A percentile compares a stretch with the other conserved stretches of the same genome.
Evolutionary conservation across 2,797 vertebrate species (phyloP).

Genomic region (Tarsius wallacei): DNA sequence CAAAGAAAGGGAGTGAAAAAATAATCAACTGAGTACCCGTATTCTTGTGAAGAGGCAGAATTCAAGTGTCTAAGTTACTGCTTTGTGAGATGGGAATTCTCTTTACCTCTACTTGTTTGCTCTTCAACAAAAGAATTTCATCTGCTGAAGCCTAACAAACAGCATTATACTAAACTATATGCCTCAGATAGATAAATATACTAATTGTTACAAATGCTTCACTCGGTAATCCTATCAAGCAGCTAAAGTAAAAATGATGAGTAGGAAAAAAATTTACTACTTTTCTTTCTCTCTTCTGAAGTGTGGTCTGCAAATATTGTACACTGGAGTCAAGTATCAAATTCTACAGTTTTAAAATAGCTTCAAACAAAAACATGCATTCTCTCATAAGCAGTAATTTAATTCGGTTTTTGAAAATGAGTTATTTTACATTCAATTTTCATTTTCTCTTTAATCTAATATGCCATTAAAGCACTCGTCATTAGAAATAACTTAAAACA

Average conservation of each 20-base stretch:
- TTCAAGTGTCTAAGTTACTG: not conserved
- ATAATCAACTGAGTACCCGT: not conserved
- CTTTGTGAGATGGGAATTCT: conserved; percentile 17
- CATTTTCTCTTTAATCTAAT: conserved; percentile 49
- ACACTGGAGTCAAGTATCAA: conserved; percentile 15
- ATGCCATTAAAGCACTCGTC: not conserved
- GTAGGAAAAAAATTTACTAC: not conserved
- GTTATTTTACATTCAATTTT: conserved; percentile 64
- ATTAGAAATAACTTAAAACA: conserved; percentile 35
- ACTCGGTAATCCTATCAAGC: conserved; percentile 32
- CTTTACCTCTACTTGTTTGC: not conserved
- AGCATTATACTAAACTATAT: not conserved
- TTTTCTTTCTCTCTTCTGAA: conserved; percentile 51
- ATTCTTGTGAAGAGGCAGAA: conserved; percentile 27
- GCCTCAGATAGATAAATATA: not conserved
- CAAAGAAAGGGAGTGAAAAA: conserved; percentile 16
- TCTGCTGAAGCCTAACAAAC: conserved; percentile 43
- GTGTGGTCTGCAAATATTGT: not conserved
- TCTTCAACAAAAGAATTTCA: conserved; percentile 26
- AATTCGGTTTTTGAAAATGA: conserved; percentile 55
- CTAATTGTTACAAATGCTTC: conserved; percentile 29
- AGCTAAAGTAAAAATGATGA: conserved; percentile 61
- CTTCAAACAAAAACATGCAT: conserved; percentile 41
- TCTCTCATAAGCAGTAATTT: not conserved
- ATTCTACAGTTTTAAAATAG: conserved; percentile 36